Conservation (phyloP, 2,797 vertebrate species). For the Adelosebastes latens region DNA sequence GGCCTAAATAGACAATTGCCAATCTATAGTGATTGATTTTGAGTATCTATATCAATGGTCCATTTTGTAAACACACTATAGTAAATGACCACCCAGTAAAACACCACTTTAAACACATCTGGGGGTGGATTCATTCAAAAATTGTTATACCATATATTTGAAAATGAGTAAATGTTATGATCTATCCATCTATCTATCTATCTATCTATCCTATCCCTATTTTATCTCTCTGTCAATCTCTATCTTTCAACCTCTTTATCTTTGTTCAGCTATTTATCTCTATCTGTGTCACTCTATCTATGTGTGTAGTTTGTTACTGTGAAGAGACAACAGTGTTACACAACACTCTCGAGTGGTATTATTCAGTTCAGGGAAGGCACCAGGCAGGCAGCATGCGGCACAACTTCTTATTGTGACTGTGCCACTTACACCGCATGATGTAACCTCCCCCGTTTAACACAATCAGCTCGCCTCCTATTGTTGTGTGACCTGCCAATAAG, state of each 20-base stretch:
- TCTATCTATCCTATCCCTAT: neutral
- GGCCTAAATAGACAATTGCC: neutral
- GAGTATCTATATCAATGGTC: neutral
- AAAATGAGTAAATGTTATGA: neutral
- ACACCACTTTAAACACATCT: neutral
- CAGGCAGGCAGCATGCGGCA: neutral
- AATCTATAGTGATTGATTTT: neutral
- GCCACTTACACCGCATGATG: conserved; percentile 3
- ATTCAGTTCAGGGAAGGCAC: conserved; percentile 4
- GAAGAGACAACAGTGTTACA: conserved; percentile 20
- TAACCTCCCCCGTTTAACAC: conserved; percentile 1
- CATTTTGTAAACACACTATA: neutral
- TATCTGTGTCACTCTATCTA: neutral
- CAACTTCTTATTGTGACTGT: neutral
- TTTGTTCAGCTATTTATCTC: neutral
- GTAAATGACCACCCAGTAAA: neutral
- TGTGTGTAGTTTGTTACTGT: neutral
- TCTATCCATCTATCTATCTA: neutral
- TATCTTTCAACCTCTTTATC: neutral
- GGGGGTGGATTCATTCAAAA: neutral
- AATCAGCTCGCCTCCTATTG: neutral
- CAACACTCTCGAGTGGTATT: conserved; percentile 18
- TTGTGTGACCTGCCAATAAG: neutral
- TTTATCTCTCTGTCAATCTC: too few species aligned
- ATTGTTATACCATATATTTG: neutral